Evolutionary conservation across 2,888 invertebrate genomes (phyloP), one percentile per base, ranked within the genome.

Genomic region (Schrankia costaestrigalis): DNA sequence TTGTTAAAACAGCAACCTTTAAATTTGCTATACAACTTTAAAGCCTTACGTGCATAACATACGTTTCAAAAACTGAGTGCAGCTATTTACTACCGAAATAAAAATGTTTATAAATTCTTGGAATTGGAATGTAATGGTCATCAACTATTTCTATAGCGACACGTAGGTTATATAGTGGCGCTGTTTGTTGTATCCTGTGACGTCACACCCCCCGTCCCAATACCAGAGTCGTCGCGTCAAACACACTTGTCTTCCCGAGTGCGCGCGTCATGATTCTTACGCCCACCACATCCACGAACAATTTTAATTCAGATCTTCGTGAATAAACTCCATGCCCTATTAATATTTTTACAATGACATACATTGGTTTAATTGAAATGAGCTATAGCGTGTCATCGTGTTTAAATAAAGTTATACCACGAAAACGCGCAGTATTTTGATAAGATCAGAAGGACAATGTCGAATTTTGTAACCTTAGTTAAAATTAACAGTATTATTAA

Each of bases 81-180:
- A 10, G n/a, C 14, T 27, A 39, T 31, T 27, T 27, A 14, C 15
- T 5, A 11, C 7, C 9, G 5, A 11, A n/a, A 14, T 9, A 23
- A n/a, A n/a, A 75, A 72, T 78, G 71, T 76, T 78, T 74, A 74
- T 68, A 66, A 68, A 60, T 71, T 63, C 59, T 46, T 49, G 70
- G 72, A 71, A 78, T 71, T 58, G 45, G 52, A 66, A 65, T 74
- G 68, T 76, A 74, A 74, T 71, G 30, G 15, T 80, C 78, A 83
- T 73, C 72, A 69, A 82, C 81, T 86, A 85, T 85, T 84, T 82
- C 68, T 70, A 81, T 63, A 71, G 48, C 58, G 69, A 70, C 70
- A 75, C 71, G 72, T 74, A 69, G 53, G n/a, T n/a, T 61, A 33
- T 58, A 51, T 46, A 49, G 50, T 36, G 32, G 33, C 36, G 34